Percentiles rank a stretch among this genome's conserved stretches.
Conservation (phyloP, 2,888 invertebrate genomes). For the Piscicola geometra region DNA sequence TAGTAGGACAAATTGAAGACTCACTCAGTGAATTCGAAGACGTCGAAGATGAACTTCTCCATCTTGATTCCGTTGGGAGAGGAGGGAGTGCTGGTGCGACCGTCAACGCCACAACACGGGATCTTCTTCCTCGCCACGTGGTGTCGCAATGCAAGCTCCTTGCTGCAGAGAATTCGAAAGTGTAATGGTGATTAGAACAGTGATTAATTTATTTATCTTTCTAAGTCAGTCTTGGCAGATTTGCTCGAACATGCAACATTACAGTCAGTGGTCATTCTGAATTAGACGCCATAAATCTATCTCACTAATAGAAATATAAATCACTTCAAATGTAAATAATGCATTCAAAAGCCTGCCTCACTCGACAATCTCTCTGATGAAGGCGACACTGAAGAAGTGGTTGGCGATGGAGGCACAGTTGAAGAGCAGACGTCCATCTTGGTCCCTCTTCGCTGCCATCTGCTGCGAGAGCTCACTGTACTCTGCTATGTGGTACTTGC, state of each 20-base stretch:
- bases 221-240: too few species aligned
- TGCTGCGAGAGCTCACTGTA: conserved; percentile 89
- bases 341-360: conserved; percentile 47
- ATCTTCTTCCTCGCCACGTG: conserved; percentile 98
- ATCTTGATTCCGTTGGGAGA: conserved; percentile 93
- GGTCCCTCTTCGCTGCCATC: conserved; percentile 72
- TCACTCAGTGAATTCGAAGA: conserved; percentile 82
- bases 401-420: conserved; percentile 97
- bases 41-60: conserved; percentile 98
- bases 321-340: not conserved
- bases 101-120: conserved; percentile 72
- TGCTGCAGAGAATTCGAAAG: too few species aligned
- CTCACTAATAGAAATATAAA: too few species aligned
- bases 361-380: conserved; percentile 70
- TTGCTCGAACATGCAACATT: too few species aligned
- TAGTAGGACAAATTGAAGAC: too few species aligned
- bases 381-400: conserved; percentile 86
- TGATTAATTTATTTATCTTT: too few species aligned
- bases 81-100: conserved; percentile 67
- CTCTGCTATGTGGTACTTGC: conserved; percentile 82
- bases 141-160: conserved; percentile 71
- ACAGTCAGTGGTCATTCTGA: too few species aligned
- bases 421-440: conserved; percentile 76
- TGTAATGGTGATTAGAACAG: too few species aligned
- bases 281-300: too few species aligned